Evolutionary conservation across 2,113 vertebrate species (phyloP).

Genomic region (Aegotheles bennettii): DNA sequence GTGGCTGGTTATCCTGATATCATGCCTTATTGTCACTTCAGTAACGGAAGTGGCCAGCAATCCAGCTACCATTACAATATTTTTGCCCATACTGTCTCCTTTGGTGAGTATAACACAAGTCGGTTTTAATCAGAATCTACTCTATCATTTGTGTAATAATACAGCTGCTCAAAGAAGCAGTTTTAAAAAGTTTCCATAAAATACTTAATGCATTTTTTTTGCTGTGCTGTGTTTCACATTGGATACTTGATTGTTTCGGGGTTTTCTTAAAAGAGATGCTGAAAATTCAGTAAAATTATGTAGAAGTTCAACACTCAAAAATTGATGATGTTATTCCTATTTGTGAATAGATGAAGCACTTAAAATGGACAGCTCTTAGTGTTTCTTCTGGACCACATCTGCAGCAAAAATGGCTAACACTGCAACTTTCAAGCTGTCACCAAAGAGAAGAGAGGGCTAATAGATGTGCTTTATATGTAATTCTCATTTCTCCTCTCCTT

Average conservation of each 20-base stretch:
- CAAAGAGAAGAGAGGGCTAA: neutral
- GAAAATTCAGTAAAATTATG: neutral
- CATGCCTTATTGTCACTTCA: constrained; percentile 86
- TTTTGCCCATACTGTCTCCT: constrained; percentile 88
- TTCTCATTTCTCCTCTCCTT: neutral
- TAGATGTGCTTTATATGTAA: neutral
- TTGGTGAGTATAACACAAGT: constrained; percentile 76
- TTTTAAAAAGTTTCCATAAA: neutral
- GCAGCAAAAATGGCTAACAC: neutral
- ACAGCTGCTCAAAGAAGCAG: neutral
- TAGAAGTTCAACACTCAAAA: neutral
- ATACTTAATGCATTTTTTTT: neutral
- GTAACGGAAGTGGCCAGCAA: constrained; percentile 94
- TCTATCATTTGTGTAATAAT: neutral
- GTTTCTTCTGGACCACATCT: neutral
- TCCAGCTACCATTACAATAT: constrained; percentile 88
- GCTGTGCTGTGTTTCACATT: neutral
- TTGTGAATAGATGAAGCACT: neutral
- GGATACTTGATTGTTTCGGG: neutral
- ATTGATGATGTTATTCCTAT: neutral
- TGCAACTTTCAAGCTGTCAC: neutral
- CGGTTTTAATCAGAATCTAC: neutral
- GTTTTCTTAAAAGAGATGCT: neutral
- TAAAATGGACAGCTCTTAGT: neutral
- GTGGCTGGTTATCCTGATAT: constrained; percentile 77